A percentile compares a stretch with the other conserved stretches of the same genome.
Evolutionary conservation across 2,888 invertebrate species (phyloP).

Genomic region (Morpho helenor): DNA sequence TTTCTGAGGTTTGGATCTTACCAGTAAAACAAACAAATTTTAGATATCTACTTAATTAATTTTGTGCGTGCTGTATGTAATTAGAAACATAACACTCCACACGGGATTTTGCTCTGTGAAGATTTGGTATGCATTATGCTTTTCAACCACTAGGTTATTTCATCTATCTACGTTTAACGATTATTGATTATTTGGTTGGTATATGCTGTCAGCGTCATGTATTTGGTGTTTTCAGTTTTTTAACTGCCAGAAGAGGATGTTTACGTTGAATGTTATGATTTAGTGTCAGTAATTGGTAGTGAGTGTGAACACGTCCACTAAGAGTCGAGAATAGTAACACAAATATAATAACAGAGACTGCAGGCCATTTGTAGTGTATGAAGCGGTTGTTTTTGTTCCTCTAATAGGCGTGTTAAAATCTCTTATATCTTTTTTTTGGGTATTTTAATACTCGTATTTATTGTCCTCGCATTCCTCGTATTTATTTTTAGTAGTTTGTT

Average conservation of each 20-base stretch:
- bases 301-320: conserved; percentile 74
- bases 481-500: not conserved
- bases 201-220: conserved; percentile 66
- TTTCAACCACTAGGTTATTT: too few species aligned
- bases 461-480: conserved; percentile 1
- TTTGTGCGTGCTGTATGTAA: too few species aligned
- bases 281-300: conserved; percentile 73
- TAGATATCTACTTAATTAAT: too few species aligned
- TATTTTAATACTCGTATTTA: not conserved
- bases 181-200: conserved; percentile 48
- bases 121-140: too few species aligned
- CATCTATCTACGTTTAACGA: too few species aligned
- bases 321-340: conserved; percentile 63
- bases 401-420: conserved; percentile 44
- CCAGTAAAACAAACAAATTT: too few species aligned
- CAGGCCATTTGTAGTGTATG: conserved; percentile 55
- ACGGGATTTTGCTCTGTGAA: too few species aligned
- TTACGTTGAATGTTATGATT: conserved; percentile 73
- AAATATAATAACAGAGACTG: conserved; percentile 72
- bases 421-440: conserved; percentile 11
- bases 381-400: conserved; percentile 50
- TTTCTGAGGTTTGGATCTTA: too few species aligned
- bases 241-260: conserved; percentile 63
- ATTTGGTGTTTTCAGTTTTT: conserved; percentile 62
- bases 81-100: too few species aligned